Conservation (phyloP, 2,888 invertebrate species). For the Eilema griseolum region DNA sequence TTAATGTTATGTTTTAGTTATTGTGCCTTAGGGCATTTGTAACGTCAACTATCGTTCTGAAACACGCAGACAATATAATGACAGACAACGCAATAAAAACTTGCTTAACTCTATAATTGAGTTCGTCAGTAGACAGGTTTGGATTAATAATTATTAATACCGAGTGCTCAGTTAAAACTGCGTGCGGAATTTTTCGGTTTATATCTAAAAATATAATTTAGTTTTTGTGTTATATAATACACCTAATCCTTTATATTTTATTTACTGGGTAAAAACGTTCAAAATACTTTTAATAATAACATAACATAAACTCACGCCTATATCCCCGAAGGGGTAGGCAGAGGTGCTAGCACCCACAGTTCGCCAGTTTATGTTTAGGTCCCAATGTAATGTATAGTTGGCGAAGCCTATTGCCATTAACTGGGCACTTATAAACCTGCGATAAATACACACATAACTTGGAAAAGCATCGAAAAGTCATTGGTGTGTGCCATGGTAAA, state of each 20-base stretch:
- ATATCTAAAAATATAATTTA: neutral
- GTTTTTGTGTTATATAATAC: neutral
- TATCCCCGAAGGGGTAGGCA: too few relatives aligned
- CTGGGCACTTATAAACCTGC: too few relatives aligned
- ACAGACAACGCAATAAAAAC: neutral
- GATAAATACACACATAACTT: too few relatives aligned
- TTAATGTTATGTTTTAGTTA: constrained; percentile 2
- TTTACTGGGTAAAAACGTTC: neutral
- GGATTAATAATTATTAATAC: neutral
- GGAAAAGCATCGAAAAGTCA: too few relatives aligned
- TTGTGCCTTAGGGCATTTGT: neutral
- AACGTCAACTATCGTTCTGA: neutral
- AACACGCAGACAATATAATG: neutral
- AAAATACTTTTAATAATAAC: neutral
- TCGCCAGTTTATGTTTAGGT: too few relatives aligned
- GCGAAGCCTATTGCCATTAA: too few relatives aligned
- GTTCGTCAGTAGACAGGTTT: neutral
- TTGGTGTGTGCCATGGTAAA: too few relatives aligned
- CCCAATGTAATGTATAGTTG: too few relatives aligned
- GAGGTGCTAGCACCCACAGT: too few relatives aligned
- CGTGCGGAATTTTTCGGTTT: neutral
- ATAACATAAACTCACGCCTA: too few relatives aligned
- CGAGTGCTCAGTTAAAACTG: too few relatives aligned
- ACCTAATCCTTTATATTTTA: neutral
- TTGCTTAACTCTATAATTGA: neutral